Base-by-base conservation (phyloP, 1,140 invertebrate genomes). In the Pseudomyrmex cubaensis region DNA sequence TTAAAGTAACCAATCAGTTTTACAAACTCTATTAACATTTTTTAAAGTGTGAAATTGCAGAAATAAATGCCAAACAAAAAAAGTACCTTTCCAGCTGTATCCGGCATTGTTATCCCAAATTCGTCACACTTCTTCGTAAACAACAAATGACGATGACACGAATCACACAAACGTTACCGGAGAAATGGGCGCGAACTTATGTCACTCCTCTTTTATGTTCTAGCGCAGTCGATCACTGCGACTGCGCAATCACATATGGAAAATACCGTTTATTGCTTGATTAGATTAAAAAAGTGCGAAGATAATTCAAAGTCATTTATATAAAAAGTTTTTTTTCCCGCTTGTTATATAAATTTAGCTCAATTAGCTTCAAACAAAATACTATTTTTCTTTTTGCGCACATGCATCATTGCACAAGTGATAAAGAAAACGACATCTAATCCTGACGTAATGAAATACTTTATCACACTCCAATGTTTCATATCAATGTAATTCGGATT, bases 31-130 rank as follows among this genome's bases (percentile, higher is more conserved):
- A 7, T 35, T 35, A 5, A 7, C 0, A 35, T 35, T 35, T 64
- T 44, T 9, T 2, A 75, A 25, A 3, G 2, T n/a, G 2, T 1
- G 17, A 56, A 35, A 35, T 64, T n/a, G n/a, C 2, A 17, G 5
- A 66, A 64, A 63, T 48, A 64, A 44, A 5, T 44, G 2, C 0
- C 5, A 9, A 64, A 22, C 12, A 1, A 35, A 35, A 35, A 35
- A 7, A 5, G n/a, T 91, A 92, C 92, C 82, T 92, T 90, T 83
- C 91, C 91, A 50, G 25, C 78, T 2, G 88, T 91, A 22, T 73
- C 54, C 2, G 87, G 85, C 92, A 92, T 92, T 46, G 25, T 88
- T 25, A 0, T 75, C 50, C 1, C 20, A 0, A 75, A 62, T 50
- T 62, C 15, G 8, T 50, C 3, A 25, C 20, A 35, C 46, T 52